Conservation (phyloP, 2,888 invertebrate species). For the Junonia oenone region DNA sequence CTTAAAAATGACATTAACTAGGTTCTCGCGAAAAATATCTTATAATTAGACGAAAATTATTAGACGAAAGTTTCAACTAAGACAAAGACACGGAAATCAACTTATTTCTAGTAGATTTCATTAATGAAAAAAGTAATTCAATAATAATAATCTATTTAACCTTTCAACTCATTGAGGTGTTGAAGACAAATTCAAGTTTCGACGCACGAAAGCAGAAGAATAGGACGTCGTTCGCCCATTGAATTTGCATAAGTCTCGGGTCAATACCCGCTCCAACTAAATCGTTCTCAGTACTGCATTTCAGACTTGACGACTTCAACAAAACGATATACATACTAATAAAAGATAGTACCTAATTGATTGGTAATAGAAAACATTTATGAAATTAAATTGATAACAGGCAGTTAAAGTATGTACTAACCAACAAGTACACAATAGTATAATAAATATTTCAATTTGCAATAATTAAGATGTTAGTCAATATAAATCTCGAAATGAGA, state of each 20-base stretch:
- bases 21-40: too few species aligned
- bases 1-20: too few species aligned
- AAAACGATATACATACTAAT: neutral
- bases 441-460: neutral
- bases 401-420: neutral
- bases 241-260: constrained; percentile 63
- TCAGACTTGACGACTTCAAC: neutral
- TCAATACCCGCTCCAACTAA: constrained; percentile 44
- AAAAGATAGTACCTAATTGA: neutral
- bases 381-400: neutral
- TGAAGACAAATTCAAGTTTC: constrained; percentile 32
- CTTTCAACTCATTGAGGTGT: constrained; percentile 6
- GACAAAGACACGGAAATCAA: too few species aligned
- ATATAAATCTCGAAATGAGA: neutral
- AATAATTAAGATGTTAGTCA: neutral
- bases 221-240: constrained; percentile 51
- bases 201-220: constrained; percentile 55
- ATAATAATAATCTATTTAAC: neutral
- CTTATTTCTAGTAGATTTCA: neutral
- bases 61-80: too few species aligned
- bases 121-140: neutral
- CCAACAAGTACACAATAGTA: neutral
- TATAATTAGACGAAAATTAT: too few species aligned
- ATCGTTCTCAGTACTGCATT: constrained; percentile 7
- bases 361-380: neutral